These are phyloP conservation scores for Drosophila stalkeri DNA, from an alignment of 2,888 invertebrate genomes.

Conservation along the genomic window DNA sequence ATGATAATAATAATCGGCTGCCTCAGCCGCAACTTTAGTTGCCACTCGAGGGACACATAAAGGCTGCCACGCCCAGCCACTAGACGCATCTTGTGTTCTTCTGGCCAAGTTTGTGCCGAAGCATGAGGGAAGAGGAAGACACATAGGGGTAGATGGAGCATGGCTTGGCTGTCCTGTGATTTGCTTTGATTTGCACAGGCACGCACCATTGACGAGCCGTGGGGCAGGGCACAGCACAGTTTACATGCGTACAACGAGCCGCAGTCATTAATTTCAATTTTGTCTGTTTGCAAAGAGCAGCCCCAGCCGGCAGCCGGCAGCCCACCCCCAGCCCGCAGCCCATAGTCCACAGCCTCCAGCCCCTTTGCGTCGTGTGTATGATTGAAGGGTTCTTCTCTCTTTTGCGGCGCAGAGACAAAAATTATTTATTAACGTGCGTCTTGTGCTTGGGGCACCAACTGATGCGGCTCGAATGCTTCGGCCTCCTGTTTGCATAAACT, in stretches of 20 bases:
- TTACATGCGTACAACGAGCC: conserved; percentile 11
- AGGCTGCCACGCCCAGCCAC: conserved; percentile 6
- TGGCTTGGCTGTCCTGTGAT: conserved; percentile 29
- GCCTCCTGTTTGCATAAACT: not conserved
- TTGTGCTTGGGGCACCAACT: conserved; percentile 16
- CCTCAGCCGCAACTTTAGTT: conserved; percentile 35
- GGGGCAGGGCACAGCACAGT: conserved; percentile 43
- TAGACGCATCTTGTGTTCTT: conserved; percentile 7
- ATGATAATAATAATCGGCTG: conserved; percentile 54
- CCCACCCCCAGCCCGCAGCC: not conserved
- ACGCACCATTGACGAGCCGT: conserved; percentile 66
- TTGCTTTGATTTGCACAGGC: conserved; percentile 68
- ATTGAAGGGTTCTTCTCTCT: conserved; percentile 45
- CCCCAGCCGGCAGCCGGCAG: not conserved
- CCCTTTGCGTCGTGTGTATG: conserved; percentile 18
- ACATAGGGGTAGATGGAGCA: not conserved
- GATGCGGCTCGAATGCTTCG: not conserved
- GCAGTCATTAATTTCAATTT: conserved; percentile 75
- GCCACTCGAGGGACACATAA: conserved; percentile 52
- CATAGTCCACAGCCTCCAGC: not conserved
- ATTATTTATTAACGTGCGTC: conserved; percentile 73
- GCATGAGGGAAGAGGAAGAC: not conserved
- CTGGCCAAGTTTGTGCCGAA: conserved; percentile 9
- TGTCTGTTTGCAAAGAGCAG: conserved; percentile 28
- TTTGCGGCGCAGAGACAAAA: conserved; percentile 51